Evolutionary conservation across 2,797 vertebrate species (phyloP).

Genomic region (Poecilia picta): DNA sequence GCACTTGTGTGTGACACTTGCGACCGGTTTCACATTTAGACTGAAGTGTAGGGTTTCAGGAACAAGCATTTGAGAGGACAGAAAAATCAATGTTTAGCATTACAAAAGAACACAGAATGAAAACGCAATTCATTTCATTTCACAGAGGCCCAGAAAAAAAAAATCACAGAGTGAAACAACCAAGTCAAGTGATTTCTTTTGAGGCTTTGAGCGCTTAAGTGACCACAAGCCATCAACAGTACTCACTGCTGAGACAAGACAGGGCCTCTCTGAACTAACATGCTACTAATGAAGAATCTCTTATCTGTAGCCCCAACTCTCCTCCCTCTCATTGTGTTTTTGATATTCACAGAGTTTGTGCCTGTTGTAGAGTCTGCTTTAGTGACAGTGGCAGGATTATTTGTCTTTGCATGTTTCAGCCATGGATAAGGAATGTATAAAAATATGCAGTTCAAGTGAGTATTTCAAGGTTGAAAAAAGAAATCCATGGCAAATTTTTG

Average conservation of each 20-base stretch:
- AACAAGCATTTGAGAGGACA: slow-evolving; percentile 9
- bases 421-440: slow-evolving; percentile 13
- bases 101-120: slow-evolving; percentile 7
- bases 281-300: slow-evolving; percentile 57
- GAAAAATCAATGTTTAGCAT: slow-evolving; percentile 28
- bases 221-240: slow-evolving; percentile 26
- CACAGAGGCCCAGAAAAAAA: slow-evolving; percentile 8
- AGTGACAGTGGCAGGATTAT: slow-evolving; percentile 7
- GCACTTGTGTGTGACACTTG: neutral
- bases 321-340: slow-evolving; percentile 44
- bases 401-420: neutral
- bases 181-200: slow-evolving; percentile 30
- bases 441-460: neutral
- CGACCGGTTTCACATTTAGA: slow-evolving; percentile 30
- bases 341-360: slow-evolving; percentile 42
- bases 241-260: slow-evolving; percentile 38
- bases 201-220: slow-evolving; percentile 38
- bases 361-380: slow-evolving; percentile 3
- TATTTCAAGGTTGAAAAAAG: neutral
- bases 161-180: neutral
- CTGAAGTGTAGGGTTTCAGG: slow-evolving; percentile 23
- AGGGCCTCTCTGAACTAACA: slow-evolving; percentile 56
- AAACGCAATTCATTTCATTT: slow-evolving; percentile 7
- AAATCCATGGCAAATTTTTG: slow-evolving; percentile 20
- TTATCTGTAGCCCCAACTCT: slow-evolving; percentile 40